Conservation (phyloP, 2,113 vertebrate species). For the Bettongia penicillata region DNA sequence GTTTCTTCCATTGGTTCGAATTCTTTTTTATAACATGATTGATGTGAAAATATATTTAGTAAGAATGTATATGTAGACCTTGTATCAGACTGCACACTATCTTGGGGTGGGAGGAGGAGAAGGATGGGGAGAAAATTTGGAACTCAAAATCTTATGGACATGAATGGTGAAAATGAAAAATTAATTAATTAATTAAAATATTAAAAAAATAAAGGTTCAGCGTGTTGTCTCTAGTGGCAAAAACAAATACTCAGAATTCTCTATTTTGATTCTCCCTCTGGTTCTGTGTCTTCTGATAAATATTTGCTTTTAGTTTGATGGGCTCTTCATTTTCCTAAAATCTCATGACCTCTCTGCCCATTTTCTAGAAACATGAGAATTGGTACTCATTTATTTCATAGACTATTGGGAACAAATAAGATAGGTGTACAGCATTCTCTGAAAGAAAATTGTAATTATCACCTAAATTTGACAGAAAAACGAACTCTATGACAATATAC, state of each 20-base stretch:
- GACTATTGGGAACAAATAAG: not conserved
- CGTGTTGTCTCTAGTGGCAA: not conserved
- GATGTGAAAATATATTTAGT: too few relatives aligned
- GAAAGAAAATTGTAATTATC: not conserved
- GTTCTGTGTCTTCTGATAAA: not conserved
- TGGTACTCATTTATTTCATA: constrained; percentile 12
- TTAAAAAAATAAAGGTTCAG: too few relatives aligned
- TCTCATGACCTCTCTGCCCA: not conserved
- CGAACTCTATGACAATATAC: constrained; percentile 32
- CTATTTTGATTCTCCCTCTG: not conserved
- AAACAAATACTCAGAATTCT: not conserved
- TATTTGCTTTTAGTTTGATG: not conserved
- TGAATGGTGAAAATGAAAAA: too few relatives aligned
- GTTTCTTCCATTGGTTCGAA: too few relatives aligned
- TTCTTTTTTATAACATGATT: too few relatives aligned
- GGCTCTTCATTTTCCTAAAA: not conserved
- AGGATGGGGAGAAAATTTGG: too few relatives aligned
- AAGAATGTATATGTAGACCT: too few relatives aligned
- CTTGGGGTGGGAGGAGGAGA: too few relatives aligned
- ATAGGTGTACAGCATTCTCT: not conserved
- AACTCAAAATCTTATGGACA: too few relatives aligned
- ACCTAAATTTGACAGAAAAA: not conserved
- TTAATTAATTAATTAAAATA: too few relatives aligned
- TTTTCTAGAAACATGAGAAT: constrained; percentile 24
- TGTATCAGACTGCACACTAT: too few relatives aligned